These are phyloP conservation scores for Ceyx cyanopectus DNA, from an alignment of 2,113 vertebrate species.

Conservation along the genomic window DNA sequence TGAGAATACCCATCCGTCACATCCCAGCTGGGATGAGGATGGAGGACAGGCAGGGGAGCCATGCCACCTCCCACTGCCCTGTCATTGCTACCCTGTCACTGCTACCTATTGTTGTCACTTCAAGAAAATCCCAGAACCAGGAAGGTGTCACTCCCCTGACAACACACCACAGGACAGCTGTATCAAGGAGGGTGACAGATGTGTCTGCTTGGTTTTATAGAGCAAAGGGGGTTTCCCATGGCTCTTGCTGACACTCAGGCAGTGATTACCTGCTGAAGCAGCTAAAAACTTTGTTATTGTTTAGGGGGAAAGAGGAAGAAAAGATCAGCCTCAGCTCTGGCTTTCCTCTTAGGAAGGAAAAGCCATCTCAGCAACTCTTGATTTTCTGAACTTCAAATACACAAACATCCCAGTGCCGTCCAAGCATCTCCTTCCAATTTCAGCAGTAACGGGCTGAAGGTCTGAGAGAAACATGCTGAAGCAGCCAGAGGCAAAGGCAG, in stretches of 20 bases:
- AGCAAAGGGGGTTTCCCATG: not conserved
- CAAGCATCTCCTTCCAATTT: not conserved
- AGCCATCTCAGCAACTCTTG: not conserved
- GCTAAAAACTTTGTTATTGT: not conserved
- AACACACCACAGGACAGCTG: rapidly evolving
- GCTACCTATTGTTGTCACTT: not conserved
- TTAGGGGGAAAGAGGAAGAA: not conserved
- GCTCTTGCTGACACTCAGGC: not conserved
- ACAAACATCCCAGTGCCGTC: not conserved
- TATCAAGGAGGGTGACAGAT: not conserved
- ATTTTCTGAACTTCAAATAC: slow-evolving; percentile 21
- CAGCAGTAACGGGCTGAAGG: not conserved
- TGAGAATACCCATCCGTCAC: not conserved
- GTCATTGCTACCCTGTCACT: rapidly evolving
- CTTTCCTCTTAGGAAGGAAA: slow-evolving; percentile 8
- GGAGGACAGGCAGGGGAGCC: not conserved
- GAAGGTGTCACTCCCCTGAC: not conserved
- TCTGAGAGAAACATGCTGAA: not conserved
- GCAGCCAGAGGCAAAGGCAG: not conserved
- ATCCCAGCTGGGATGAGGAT: not conserved
- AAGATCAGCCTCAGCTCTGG: not conserved
- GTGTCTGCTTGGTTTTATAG: not conserved
- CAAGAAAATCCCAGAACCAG: not conserved
- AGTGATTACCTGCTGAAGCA: not conserved
- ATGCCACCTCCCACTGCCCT: not conserved